Percentiles rank a stretch among this genome's conserved stretches.
Conservation (phyloP, 2,888 invertebrate genomes). For the Ypsolopha scabrella region DNA sequence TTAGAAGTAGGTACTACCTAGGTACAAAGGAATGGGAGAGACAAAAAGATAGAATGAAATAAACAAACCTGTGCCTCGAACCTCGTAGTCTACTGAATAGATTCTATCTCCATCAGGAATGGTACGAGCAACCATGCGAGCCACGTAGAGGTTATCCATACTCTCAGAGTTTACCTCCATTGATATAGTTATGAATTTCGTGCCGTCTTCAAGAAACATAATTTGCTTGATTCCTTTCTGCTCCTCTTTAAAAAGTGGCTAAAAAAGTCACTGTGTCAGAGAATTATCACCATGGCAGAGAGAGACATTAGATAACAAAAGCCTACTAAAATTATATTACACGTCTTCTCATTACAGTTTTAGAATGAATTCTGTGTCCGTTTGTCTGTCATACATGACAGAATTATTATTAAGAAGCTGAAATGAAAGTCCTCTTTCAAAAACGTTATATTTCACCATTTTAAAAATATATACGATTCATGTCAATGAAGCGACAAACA, state of each 20-base stretch:
- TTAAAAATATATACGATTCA: no score
- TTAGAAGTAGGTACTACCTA: no score
- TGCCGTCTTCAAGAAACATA: constrained; percentile 78
- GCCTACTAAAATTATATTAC: no score
- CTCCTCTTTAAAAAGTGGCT: constrained; percentile 85
- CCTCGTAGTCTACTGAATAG: constrained; percentile 86
- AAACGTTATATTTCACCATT: no score
- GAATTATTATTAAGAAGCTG: no score
- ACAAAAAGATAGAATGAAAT: no score
- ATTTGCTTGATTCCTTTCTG: constrained; percentile 85
- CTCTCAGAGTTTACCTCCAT: constrained; percentile 69
- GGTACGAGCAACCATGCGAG: constrained; percentile 75
- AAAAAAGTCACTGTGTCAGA: constrained; percentile 17
- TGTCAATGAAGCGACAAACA: background rate
- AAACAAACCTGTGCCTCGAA: constrained; percentile 63
- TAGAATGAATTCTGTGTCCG: no score
- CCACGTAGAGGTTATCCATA: constrained; percentile 74
- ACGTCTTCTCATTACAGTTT: no score
- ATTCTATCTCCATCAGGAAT: constrained; percentile 83
- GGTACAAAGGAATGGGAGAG: no score
- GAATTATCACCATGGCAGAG: background rate
- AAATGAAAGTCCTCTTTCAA: no score
- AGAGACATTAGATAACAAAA: no score
- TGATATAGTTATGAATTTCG: constrained; percentile 81
- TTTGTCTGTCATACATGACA: no score